Conservation (phyloP, 2,113 vertebrate genomes). For the Chunga burmeisteri region DNA sequence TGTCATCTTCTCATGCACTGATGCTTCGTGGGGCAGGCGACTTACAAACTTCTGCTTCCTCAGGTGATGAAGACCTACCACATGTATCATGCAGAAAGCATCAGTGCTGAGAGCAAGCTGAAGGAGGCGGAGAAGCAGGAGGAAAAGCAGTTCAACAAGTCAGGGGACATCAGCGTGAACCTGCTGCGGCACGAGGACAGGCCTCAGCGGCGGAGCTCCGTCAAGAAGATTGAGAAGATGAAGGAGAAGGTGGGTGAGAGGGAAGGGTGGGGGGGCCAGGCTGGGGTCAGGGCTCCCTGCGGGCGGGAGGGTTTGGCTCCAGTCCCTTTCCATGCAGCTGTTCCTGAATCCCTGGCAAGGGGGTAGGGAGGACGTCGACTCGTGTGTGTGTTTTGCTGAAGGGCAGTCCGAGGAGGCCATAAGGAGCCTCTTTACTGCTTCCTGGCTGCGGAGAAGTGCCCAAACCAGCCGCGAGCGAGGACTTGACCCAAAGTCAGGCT, state of each 20-base stretch:
- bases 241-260: slow-evolving; percentile 78
- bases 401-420: neutral
- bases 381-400: neutral
- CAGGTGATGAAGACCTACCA: slow-evolving; percentile 99
- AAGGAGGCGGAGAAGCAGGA: slow-evolving; percentile 98
- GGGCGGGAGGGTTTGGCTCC: neutral
- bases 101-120: slow-evolving; percentile 94
- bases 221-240: slow-evolving; percentile 95
- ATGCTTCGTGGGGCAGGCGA: neutral
- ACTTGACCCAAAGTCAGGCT: neutral
- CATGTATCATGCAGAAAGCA: slow-evolving; percentile 97
- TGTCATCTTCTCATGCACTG: accelerated
- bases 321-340: accelerated
- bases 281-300: neutral
- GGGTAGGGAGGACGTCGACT: neutral
- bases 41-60: neutral
- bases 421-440: neutral
- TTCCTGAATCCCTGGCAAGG: neutral
- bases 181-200: slow-evolving; percentile 91
- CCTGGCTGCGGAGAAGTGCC: neutral
- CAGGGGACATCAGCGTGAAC: slow-evolving; percentile 85
- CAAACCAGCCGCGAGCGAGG: neutral
- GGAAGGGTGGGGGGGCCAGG: neutral
- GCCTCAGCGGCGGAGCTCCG: slow-evolving; percentile 91
- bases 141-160: slow-evolving; percentile 94